Evolutionary conservation across 2,113 vertebrate genomes (phyloP).

Genomic region (Odocoileus virginianus): DNA sequence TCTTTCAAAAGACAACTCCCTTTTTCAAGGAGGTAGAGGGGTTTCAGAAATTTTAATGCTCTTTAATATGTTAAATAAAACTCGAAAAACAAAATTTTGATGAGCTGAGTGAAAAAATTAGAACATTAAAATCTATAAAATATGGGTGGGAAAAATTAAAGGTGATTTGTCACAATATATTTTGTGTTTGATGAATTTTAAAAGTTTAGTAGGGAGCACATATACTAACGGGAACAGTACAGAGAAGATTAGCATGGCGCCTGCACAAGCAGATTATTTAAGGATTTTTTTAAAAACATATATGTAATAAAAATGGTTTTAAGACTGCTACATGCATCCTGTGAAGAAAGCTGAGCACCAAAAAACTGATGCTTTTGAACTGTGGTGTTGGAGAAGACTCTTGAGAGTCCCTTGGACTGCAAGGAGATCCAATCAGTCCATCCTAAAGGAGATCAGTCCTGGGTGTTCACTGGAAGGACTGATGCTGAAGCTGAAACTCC

Average conservation of each 20-base stretch:
- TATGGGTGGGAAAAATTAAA: not conserved
- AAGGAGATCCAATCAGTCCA: too few relatives aligned
- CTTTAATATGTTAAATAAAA: slow-evolving; percentile 1
- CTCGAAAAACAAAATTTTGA: not conserved
- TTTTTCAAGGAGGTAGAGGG: not conserved
- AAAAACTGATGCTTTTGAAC: too few relatives aligned
- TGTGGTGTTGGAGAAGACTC: too few relatives aligned
- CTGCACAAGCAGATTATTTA: not conserved
- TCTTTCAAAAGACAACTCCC: not conserved
- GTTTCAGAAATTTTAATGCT: not conserved
- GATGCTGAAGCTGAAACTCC: too few relatives aligned
- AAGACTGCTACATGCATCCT: not conserved
- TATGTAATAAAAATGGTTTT: not conserved
- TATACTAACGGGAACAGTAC: not conserved
- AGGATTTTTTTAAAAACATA: not conserved
- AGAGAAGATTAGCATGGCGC: not conserved
- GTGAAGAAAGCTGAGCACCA: too few relatives aligned
- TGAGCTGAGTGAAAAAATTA: not conserved
- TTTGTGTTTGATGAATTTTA: not conserved
- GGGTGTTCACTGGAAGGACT: too few relatives aligned
- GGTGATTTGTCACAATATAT: not conserved
- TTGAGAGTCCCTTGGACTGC: too few relatives aligned
- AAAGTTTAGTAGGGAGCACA: not conserved
- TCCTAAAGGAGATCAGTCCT: too few relatives aligned
- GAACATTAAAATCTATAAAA: not conserved